Evolutionary conservation across 2,797 vertebrate genomes (phyloP), one percentile per base, ranked within the genome.

Genomic region (Urosaurus nigricauda): DNA sequence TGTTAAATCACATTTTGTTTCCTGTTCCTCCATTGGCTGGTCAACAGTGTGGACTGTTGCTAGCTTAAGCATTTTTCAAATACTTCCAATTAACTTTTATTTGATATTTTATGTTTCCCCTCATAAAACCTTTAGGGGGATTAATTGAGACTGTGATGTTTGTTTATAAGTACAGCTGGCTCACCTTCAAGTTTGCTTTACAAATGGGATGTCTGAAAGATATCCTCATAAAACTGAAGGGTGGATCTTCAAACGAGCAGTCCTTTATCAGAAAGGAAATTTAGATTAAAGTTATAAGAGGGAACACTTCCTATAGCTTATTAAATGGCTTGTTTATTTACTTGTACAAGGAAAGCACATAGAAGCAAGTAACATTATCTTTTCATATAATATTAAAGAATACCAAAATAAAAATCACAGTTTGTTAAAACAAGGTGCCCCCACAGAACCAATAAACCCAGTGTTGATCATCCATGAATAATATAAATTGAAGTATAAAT

Each of bases 41-140:
- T 96, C 91, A 95, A 90, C 90, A 95, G 91, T 93, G 96, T 93
- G 94, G 94, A 95, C 91, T 86, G 90, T 96, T 95, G 93, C 96
- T 94, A 95, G 94, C 92, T 94, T 95, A 92, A 91, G 92, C 96
- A 97, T 97, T 96, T 96, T 94, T 95, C 2, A 97, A 96, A 97
- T 97, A 97, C 92, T 97, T 97, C 96, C 96, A 96, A 96, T 97
- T 97, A 97, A 96, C 96, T 95, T 97, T 97, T 97, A 97, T 97
- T 97, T 97, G 97, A 97, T 97, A 97, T 97, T 97, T 97, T 97
- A 97, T 97, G 97, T 85, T 96, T 97, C 97, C 97, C 96, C 96
- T 97, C 97, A 96, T 97, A 97, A 97, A 97, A 96, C 90, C 95
- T 94, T 96, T 96, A 96, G 96, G 93, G 95, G 96, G 96, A 97